A percentile compares a stretch with the other conserved stretches of the same genome.
Conservation (phyloP, 2,888 invertebrate genomes). For the Odontomyia ornata region DNA sequence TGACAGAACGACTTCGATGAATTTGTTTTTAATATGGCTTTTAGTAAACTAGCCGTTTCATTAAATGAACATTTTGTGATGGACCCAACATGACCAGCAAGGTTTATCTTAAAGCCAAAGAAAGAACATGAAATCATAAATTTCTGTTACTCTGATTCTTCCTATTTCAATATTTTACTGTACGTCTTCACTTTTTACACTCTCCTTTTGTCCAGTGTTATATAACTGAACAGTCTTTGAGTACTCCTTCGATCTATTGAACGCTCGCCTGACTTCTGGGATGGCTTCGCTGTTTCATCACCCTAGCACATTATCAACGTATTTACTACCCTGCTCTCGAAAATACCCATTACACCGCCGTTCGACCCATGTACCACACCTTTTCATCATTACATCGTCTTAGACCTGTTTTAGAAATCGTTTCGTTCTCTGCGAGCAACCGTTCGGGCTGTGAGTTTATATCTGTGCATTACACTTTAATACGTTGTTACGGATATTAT, state of each 20-base stretch:
- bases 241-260: neutral
- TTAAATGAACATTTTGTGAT: no score
- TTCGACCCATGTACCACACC: neutral
- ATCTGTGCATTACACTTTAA: constrained; percentile 46
- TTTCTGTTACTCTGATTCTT: no score
- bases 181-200: no score
- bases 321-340: constrained; percentile 16
- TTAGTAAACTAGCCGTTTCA: no score
- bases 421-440: constrained; percentile 8
- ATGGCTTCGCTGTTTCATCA: neutral
- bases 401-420: constrained; percentile 1
- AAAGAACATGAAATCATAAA: no score
- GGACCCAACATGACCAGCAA: no score
- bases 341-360: constrained; percentile 17
- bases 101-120: no score
- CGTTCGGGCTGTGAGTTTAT: constrained; percentile 34
- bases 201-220: neutral
- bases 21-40: no score
- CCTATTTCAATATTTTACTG: no score
- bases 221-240: constrained; percentile 23
- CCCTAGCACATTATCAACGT: constrained; percentile 11
- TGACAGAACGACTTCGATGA: no score
- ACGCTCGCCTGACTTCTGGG: neutral
- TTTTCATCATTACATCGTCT: constrained; percentile 31
- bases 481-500: constrained; percentile 48